These are phyloP conservation scores for Blomia tropicalis DNA, from an alignment of 2,888 invertebrate species.

Conservation along the genomic window DNA sequence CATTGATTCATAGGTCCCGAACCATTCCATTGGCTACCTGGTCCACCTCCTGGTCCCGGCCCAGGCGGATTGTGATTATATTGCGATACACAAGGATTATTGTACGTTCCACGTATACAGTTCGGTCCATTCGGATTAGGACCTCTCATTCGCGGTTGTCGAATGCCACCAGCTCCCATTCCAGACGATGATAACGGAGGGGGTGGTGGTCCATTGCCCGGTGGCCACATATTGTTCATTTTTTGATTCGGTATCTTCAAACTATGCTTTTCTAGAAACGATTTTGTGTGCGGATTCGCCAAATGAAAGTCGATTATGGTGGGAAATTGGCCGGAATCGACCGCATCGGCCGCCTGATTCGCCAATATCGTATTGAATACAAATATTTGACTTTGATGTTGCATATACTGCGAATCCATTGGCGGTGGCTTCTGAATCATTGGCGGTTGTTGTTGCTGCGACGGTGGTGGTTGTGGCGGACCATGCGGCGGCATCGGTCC, in stretches of 20 bases:
- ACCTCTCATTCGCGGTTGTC: not conserved
- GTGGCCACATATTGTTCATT: conserved; percentile 52
- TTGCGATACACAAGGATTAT: not conserved
- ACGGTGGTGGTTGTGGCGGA: not conserved
- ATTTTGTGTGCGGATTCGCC: conserved; percentile 84
- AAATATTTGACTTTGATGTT: conserved; percentile 94
- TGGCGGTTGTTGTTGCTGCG: no score
- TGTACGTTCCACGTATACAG: not conserved
- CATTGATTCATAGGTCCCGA: not conserved
- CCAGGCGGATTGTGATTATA: conserved; percentile 15
- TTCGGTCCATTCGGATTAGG: not conserved
- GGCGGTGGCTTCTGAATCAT: conserved; percentile 36
- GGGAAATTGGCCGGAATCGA: conserved; percentile 69
- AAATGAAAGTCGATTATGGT: conserved; percentile 88
- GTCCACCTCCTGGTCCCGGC: conserved; percentile 11
- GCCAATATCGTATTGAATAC: conserved; percentile 87
- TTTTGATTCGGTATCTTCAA: conserved; percentile 62
- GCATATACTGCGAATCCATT: conserved; percentile 72
- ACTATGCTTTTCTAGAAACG: conserved; percentile 84
- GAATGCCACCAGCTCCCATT: not conserved
- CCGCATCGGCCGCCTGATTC: conserved; percentile 84
- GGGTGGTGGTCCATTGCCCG: not conserved
- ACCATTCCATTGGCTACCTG: conserved; percentile 1
- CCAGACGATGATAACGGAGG: no score
- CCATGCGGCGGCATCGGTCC: not conserved